These are phyloP conservation scores for Anolis sagrei DNA, from an alignment of 2,113 vertebrate genomes.

Conservation along the genomic window DNA sequence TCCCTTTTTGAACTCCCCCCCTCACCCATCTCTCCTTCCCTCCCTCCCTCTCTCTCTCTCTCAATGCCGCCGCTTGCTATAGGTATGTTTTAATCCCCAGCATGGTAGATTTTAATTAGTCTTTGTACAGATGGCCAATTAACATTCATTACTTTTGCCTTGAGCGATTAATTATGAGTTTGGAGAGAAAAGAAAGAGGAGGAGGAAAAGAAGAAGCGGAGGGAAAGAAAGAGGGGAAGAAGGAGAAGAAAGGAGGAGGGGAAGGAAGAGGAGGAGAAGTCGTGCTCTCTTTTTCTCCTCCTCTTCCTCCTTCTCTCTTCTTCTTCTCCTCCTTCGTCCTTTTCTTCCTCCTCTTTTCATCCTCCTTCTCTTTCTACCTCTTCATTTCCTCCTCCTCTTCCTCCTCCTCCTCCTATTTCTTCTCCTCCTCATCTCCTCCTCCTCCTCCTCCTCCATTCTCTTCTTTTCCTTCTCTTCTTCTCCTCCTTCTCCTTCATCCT, in stretches of 20 bases:
- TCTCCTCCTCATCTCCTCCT: too few species aligned
- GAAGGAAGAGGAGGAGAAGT: too few species aligned
- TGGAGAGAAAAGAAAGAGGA: slow-evolving; percentile 73
- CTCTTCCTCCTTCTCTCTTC: too few species aligned
- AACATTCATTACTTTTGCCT: slow-evolving; percentile 93
- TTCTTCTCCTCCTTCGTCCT: too few species aligned
- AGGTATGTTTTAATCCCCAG: slow-evolving; percentile 89
- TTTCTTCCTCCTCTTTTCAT: too few species aligned
- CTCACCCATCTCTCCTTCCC: slow-evolving; percentile 76
- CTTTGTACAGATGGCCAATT: slow-evolving; percentile 93
- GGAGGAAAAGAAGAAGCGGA: slow-evolving; percentile 80
- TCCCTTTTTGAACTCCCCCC: slow-evolving; percentile 78
- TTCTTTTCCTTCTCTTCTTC: too few species aligned
- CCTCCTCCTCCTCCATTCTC: too few species aligned
- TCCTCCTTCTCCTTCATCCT: too few species aligned
- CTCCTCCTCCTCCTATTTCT: too few species aligned
- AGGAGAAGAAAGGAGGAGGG: too few species aligned
- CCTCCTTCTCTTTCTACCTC: too few species aligned
- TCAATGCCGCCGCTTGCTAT: slow-evolving; percentile 83
- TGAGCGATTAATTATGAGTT: slow-evolving; percentile 90
- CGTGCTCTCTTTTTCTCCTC: neutral
- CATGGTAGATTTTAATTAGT: slow-evolving; percentile 93
- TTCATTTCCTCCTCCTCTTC: too few species aligned
- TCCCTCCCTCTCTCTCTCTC: slow-evolving; percentile 77
- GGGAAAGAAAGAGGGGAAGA: slow-evolving; percentile 81